These are phyloP conservation scores for Germaria angustata DNA, from an alignment of 2,888 invertebrate species.

Conservation along the genomic window DNA sequence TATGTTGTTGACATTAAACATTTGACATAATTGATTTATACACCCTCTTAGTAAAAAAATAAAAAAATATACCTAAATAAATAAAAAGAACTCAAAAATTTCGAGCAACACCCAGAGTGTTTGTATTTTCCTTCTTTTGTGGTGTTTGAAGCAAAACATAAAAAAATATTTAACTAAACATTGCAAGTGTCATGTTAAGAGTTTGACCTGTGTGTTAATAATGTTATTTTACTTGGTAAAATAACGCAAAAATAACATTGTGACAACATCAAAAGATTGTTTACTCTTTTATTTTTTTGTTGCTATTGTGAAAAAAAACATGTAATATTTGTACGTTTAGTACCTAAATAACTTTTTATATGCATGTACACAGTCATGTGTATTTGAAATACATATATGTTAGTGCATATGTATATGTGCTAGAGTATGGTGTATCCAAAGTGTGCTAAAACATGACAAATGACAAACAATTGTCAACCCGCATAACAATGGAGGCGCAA, in stretches of 20 bases:
- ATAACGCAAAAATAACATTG: conserved; percentile 55
- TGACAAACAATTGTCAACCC: conserved; percentile 69
- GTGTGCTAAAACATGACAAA: conserved; percentile 67
- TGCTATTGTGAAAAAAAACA: background rate
- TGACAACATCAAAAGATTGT: conserved; percentile 56
- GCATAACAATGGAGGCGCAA: conserved; percentile 57
- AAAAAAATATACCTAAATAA: background rate
- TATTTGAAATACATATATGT: background rate
- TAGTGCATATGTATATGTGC: background rate
- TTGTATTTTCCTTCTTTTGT: conserved; percentile 17
- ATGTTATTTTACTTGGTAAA: conserved; percentile 58
- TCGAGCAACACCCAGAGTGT: conserved; percentile 59
- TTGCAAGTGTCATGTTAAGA: conserved; percentile 67
- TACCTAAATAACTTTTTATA: conserved; percentile 35
- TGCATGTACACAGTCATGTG: background rate
- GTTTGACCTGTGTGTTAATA: conserved; percentile 67
- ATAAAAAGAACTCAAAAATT: conserved; percentile 28
- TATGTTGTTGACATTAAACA: conserved; percentile 68
- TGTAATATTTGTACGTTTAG: conserved; percentile 32
- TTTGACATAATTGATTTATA: conserved; percentile 68
- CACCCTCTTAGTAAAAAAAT: conserved; percentile 35
- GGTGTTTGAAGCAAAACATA: conserved; percentile 1
- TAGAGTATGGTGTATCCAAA: conserved; percentile 48
- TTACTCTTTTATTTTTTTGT: conserved; percentile 1
- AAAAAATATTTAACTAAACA: conserved; percentile 59